Base-by-base conservation (phyloP, 2,113 vertebrate species). In the Mirounga angustirostris region DNA sequence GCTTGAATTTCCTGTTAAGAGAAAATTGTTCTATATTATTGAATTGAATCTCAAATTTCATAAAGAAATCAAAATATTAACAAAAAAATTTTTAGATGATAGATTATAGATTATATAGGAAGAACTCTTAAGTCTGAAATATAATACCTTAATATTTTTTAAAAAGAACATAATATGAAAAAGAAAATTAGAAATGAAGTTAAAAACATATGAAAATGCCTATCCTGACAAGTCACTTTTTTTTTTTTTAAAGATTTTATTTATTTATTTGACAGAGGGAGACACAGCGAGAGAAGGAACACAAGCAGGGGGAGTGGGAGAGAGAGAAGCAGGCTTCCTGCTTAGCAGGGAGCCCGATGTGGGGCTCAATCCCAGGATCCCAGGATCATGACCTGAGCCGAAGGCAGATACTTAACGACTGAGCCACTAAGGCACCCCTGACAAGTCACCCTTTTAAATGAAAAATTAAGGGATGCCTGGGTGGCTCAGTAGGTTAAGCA, bases 1-100 rank as follows among this genome's bases (percentile, higher is more conserved):
- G 96, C 97, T 98, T 99, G 99, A 96, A 99, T 99, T 96, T 99
- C 99, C 99, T 99, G 98, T 95, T 98, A 98, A 98, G 93, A 98
- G 97, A 98, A 21, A 94, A 96, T 71, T 96, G 56, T 79, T 63
- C 67, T 59, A 71, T 63, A 74, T 97, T 97, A 97, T 33, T 91
- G 94, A 97, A 97, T 24, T 86, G 95, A 97, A 95, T 85, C 65
- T 97, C 50, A 97, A 92, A 95, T 59, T 91, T 95, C 58, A 95
- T 40, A 79, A 73, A 74, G 63, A 98, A 92, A 94, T 73, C 73
- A 83, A 97, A 97, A 76, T 76, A 14, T 40, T 89, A 83, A 61
- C 16, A 96, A 97, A 97, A 93, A 93, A 67, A 3, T 40, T 69
- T 94, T 89, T 73, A 85, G 16, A 95, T 50, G 58, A 89, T 30